Conservation (phyloP, 2,888 invertebrate species). For the Mythimna vitellina region DNA sequence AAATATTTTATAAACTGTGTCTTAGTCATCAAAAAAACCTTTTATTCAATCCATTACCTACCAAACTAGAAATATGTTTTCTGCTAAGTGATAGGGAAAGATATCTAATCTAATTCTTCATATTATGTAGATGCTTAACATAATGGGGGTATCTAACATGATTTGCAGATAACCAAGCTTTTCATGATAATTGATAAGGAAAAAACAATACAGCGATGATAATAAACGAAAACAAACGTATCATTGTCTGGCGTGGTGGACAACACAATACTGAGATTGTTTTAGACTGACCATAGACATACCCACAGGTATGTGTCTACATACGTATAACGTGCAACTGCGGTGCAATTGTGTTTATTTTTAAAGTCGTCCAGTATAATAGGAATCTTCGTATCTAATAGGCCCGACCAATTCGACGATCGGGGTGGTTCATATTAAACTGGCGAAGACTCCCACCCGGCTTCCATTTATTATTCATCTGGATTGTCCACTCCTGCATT, state of each 20-base stretch:
- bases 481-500: conserved; percentile 74
- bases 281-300: conserved; percentile 66
- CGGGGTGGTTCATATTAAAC: conserved; percentile 79
- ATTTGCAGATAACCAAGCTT: conserved; percentile 13
- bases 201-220: conserved; percentile 50
- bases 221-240: conserved; percentile 61
- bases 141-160: conserved; percentile 28
- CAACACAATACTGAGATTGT: conserved; percentile 75
- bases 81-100: conserved; percentile 9
- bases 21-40: conserved; percentile 28
- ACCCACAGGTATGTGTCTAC: conserved; percentile 41
- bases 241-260: conserved; percentile 54
- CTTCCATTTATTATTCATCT: conserved; percentile 80
- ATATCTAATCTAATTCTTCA: conserved; percentile 35
- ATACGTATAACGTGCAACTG: conserved; percentile 74
- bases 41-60: conserved; percentile 26
- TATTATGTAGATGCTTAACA: conserved; percentile 5
- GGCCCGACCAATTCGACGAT: conserved; percentile 59
- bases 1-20: conserved; percentile 8
- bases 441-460: conserved; percentile 73
- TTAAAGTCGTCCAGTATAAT: conserved; percentile 78
- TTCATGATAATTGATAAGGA: conserved; percentile 38
- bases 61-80: conserved; percentile 21
- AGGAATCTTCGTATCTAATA: conserved; percentile 66
- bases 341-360: conserved; percentile 86